These are phyloP conservation scores for Epistrophella euchroma DNA, from an alignment of 2,888 invertebrate genomes.

Conservation along the genomic window DNA sequence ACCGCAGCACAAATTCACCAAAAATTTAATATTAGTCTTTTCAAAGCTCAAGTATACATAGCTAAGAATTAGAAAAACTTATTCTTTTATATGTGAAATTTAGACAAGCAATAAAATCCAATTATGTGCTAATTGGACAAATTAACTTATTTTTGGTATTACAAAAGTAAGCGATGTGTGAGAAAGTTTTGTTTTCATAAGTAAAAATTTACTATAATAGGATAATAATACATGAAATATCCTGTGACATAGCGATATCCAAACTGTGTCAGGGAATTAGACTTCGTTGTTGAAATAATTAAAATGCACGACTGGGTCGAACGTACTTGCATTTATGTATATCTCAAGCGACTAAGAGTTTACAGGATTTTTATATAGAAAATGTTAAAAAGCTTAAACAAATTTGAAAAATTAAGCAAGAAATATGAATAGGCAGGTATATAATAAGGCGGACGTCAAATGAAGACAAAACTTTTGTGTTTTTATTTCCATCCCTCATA, in stretches of 20 bases:
- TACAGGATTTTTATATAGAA: too few relatives aligned
- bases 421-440: too few relatives aligned
- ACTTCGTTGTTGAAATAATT: not conserved
- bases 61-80: not conserved
- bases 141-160: not conserved
- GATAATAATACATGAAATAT: not conserved
- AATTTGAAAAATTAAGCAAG: too few relatives aligned
- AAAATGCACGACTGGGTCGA: too few relatives aligned
- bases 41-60: not conserved
- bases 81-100: slow-evolving; percentile 14
- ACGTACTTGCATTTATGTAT: too few relatives aligned
- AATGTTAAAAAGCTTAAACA: too few relatives aligned
- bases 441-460: too few relatives aligned
- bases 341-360: too few relatives aligned
- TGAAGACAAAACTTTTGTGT: too few relatives aligned
- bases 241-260: not conserved
- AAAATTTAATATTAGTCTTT: not conserved
- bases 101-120: not conserved
- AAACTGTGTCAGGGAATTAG: not conserved
- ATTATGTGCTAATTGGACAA: slow-evolving; percentile 13
- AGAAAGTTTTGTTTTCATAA: not conserved
- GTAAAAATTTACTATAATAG: not conserved
- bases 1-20: not conserved
- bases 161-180: not conserved
- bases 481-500: too few relatives aligned